phyloP scores from a whole-genome alignment of 2,888 invertebrate species.

The Andrena minutula region DNA sequence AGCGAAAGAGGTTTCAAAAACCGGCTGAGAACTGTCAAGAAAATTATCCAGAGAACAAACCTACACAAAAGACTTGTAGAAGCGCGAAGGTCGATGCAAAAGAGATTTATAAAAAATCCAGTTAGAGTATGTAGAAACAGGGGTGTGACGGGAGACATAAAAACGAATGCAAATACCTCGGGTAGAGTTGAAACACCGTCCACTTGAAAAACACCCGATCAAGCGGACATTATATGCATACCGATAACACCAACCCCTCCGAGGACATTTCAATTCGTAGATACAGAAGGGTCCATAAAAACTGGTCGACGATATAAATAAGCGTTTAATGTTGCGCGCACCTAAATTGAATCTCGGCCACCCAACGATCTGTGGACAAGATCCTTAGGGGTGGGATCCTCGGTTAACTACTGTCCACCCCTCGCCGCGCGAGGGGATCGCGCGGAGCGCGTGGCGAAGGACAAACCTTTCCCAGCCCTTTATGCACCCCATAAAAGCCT shows the following conservation, averaged over 20 bases:
- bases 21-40: not conserved
- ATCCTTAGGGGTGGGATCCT: slow-evolving; percentile 65
- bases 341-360: slow-evolving; percentile 81
- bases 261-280: slow-evolving; percentile 63
- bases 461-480: slow-evolving; percentile 69
- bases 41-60: not conserved
- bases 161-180: not conserved
- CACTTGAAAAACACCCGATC: slow-evolving; percentile 20
- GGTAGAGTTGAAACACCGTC: not conserved
- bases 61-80: not conserved
- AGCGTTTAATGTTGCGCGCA: slow-evolving; percentile 77
- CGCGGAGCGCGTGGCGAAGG: slow-evolving; percentile 15
- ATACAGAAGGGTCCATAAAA: slow-evolving; percentile 62
- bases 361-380: slow-evolving; percentile 75
- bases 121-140: not conserved
- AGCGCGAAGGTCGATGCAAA: not conserved
- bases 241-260: slow-evolving; percentile 42
- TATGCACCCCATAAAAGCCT: slow-evolving; percentile 67
- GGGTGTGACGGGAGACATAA: not conserved
- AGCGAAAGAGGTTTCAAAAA: not conserved
- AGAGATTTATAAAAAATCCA: not conserved
- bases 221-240: slow-evolving; percentile 41
- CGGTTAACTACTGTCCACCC: slow-evolving; percentile 72
- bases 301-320: slow-evolving; percentile 69
- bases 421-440: not conserved